A percentile compares a stretch with the other conserved stretches of the same genome.
Conservation (phyloP, 2,113 vertebrate species). For the Laticauda colubrina region DNA sequence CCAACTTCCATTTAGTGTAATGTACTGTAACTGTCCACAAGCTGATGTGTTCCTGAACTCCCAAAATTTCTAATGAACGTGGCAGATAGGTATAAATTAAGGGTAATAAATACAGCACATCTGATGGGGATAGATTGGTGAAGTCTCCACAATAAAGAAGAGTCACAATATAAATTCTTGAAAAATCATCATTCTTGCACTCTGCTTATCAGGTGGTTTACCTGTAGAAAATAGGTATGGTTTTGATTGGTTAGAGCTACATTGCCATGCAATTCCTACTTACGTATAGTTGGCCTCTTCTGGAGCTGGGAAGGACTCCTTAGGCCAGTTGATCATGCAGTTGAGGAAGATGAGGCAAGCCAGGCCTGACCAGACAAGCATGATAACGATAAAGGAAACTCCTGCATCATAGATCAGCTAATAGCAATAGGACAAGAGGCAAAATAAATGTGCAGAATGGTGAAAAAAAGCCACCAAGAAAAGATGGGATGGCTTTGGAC, state of each 20-base stretch:
- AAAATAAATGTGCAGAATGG: neutral
- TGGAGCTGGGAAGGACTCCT: conserved; percentile 77
- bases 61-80: neutral
- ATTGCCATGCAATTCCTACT: conserved; percentile 32
- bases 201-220: neutral
- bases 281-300: conserved; percentile 83
- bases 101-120: neutral
- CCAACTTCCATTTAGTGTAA: neutral
- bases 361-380: conserved; percentile 82
- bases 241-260: neutral
- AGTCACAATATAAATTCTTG: neutral
- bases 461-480: neutral
- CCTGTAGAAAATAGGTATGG: no score
- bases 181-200: neutral
- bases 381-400: conserved; percentile 77
- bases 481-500: neutral
- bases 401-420: conserved; percentile 84
- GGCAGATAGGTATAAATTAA: neutral
- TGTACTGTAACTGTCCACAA: neutral
- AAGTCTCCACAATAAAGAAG: neutral
- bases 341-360: conserved; percentile 82
- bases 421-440: neutral
- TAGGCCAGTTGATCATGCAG: conserved; percentile 88
- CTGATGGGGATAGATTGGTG: neutral
- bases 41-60: neutral